These are phyloP conservation scores for Isichthys henryi DNA, from an alignment of 2,113 vertebrate species.

Conservation along the genomic window DNA sequence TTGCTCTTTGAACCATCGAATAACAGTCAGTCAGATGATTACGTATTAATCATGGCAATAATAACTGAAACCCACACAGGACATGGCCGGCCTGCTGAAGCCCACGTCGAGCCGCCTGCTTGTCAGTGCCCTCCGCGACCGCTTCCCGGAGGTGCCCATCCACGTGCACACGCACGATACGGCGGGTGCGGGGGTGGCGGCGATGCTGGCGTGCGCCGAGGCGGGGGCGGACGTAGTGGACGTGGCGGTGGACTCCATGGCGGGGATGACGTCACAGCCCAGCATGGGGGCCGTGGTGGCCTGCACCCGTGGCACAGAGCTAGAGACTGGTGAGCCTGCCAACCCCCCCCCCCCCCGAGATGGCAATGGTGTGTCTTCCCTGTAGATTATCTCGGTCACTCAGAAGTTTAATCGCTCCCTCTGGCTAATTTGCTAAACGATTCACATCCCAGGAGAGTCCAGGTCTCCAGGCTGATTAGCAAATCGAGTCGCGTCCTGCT, in stretches of 20 bases:
- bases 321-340: conserved; percentile 71
- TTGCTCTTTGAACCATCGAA: neutral
- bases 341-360: neutral
- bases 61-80: conserved; percentile 53
- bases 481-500: neutral
- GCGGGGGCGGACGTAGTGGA: conserved; percentile 86
- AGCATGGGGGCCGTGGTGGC: conserved; percentile 94
- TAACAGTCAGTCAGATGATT: neutral
- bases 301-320: conserved; percentile 72
- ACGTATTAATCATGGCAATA: neutral
- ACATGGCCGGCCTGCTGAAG: conserved; percentile 87
- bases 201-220: conserved; percentile 82
- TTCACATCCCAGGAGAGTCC: neutral
- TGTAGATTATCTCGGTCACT: neutral
- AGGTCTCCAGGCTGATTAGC: neutral
- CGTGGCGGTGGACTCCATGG: conserved; percentile 86
- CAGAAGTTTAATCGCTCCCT: neutral
- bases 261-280: conserved; percentile 91
- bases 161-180: conserved; percentile 91
- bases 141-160: conserved; percentile 77
- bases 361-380: too few relatives aligned
- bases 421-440: neutral
- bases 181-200: conserved; percentile 77
- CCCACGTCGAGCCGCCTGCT: conserved; percentile 68
- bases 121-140: conserved; percentile 69